A percentile compares a stretch with the other conserved stretches of the same genome.
phyloP scores from a whole-genome alignment of 1,140 invertebrate species.

The Berghia stephanieae region DNA sequence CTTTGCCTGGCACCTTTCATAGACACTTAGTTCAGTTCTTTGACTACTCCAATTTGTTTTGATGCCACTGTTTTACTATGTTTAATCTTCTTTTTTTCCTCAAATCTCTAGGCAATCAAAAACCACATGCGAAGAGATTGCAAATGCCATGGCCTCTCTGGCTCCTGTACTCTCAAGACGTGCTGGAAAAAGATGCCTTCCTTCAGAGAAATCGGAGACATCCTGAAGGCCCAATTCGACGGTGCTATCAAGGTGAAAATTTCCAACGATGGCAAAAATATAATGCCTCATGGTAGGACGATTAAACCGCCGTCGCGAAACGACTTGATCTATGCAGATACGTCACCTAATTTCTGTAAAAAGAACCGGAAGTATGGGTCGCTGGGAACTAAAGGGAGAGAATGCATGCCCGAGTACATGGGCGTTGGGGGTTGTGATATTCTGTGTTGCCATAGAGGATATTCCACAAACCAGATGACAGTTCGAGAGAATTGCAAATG shows the following conservation, averaged over 20 bases:
- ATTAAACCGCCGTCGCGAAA: conserved; percentile 83
- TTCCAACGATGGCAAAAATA: conserved; percentile 53
- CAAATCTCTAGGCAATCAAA: conserved; percentile 51
- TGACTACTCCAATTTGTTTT: background rate
- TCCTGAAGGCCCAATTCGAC: conserved; percentile 82
- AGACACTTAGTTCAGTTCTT: background rate
- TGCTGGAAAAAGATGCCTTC: conserved; percentile 91
- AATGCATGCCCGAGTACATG: conserved; percentile 65
- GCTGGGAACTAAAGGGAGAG: conserved; percentile 54
- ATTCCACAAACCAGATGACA: conserved; percentile 41
- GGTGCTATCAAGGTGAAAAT: conserved; percentile 78
- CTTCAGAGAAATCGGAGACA: conserved; percentile 84
- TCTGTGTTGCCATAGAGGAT: conserved; percentile 67
- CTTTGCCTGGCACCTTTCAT: too few species aligned
- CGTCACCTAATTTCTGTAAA: conserved; percentile 91
- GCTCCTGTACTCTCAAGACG: conserved; percentile 92
- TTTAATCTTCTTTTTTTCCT: background rate
- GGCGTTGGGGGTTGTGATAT: conserved; percentile 67
- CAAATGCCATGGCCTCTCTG: conserved; percentile 96
- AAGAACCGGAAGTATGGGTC: conserved; percentile 50
- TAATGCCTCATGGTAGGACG: conserved; percentile 53
- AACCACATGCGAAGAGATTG: conserved; percentile 70
- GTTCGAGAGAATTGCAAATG: conserved; percentile 58
- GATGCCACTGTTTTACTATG: background rate
- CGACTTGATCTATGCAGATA: conserved; percentile 86